Evolutionary conservation across 2,797 vertebrate species (phyloP), one percentile per base, ranked within the genome.

Genomic region (Thripadectes ignobilis): DNA sequence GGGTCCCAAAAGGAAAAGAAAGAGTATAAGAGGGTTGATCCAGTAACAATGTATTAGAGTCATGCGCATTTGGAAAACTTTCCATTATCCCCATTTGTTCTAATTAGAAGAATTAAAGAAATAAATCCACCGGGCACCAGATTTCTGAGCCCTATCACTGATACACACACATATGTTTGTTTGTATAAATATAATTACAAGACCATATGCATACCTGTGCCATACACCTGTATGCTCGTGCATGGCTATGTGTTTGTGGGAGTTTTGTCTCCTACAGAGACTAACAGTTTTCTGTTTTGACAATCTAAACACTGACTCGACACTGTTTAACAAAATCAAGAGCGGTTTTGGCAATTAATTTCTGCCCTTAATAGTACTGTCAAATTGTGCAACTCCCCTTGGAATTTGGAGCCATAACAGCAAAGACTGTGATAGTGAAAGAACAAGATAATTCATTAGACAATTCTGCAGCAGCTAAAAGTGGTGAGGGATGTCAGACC

Each of bases 401-500:
- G 95, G 97, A 97, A 97, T 46, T 8, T 74, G 95, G 92, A 97
- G 93, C 96, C 88, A 78, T 95, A 97, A 88, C 94, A 97, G 97
- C 97, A 97, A 97, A 97, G 96, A 95, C 94, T 95, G 86, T 77
- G 73, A 68, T 41, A 96, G 76, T 92, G 97, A 98, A 98, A 98
- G 97, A 98, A 97, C 87, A 96, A 97, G 97, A 98, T 97, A 98
- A 98, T 98, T 98, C 98, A 98, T 99, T 98, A 99, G 98, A 97
- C 86, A 90, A 95, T 91, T 97, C 97, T 96, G 92, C 97, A 93
- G 97, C 97, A 98, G 97, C 97, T 98, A 96, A 96, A 97, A 97
- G 98, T 97, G 95, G 97, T 97, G 97, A 97, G 98, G 97, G 97
- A 98, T 98, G 96, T 97, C 97, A 98, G 96, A 96, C 97, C 71